Evolutionary conservation across 1,140 invertebrate genomes (phyloP), one percentile per base, ranked within the genome.

Genomic region (Macrobrachium rosenbergii): DNA sequence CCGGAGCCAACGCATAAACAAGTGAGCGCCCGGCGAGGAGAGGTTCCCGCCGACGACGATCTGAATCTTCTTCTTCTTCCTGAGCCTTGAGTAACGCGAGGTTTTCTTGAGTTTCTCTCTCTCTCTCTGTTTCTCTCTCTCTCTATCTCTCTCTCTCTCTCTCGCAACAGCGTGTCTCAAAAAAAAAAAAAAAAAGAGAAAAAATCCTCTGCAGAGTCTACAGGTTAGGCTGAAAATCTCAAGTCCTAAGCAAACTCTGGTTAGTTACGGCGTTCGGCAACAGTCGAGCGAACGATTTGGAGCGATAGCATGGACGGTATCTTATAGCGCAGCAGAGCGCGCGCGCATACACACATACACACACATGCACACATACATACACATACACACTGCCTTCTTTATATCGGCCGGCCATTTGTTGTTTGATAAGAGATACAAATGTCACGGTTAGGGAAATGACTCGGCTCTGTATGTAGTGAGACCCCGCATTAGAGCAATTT

Each of bases 351-450:
- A 28, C 23, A 14, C 23, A 73, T 59, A 78, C 76, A 59, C 76
- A 60, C 45, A 59, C 76, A 59, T 59, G 28, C 52, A 60, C 45
- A 60, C 76, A n/a, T 59, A 60, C 45, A 14, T 17, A 37, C 10
- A 37, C 2, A 62, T 52, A 12, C 16, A 12, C 58, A 23, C n/a
- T 59, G 67, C 16, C 77, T 81, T 81, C 79, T 67, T 81, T 81
- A 81, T 60, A 81, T 81, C 79, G 17, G 58, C 43, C 10, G 37
- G 45, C 37, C 60, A 14, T 23, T 67, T 43, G 60, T 21, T 45
- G 23, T 19, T 67, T 67, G 79, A 67, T 81, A 81, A 81, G 62
- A 81, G 79, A 81, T 81, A 81, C 63, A 69, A 83, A 83, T 59
- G 58, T 60, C 58, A 60, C 28, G 52, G 16, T 75, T 64, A 83